Percentiles rank a stretch among this genome's conserved stretches.
Evolutionary conservation across 2,797 vertebrate species (phyloP).

Genomic region (Periophthalmus magnuspinnatus): DNA sequence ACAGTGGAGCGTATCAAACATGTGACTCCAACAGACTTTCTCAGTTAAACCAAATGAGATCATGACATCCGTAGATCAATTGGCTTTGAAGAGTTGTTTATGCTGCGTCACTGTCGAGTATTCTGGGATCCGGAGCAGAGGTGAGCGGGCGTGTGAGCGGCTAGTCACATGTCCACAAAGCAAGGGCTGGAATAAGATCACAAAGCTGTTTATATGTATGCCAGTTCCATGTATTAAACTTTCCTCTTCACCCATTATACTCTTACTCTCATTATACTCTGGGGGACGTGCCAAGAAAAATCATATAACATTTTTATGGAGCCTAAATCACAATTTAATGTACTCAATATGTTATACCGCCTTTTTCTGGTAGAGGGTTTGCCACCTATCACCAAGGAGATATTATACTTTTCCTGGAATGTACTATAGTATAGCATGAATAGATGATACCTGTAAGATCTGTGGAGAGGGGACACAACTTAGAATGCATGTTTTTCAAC

Average conservation of each 20-base stretch:
- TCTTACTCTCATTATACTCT: no score
- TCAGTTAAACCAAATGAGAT: conserved; percentile 37
- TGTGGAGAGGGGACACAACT: no score
- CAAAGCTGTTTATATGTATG: not conserved
- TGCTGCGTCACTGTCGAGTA: conserved; percentile 53
- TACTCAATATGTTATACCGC: no score
- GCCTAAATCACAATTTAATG: no score
- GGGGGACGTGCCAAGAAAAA: no score
- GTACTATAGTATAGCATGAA: no score
- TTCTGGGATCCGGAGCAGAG: conserved; percentile 40
- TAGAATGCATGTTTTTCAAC: no score
- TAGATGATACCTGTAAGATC: no score
- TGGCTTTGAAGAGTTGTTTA: conserved; percentile 35
- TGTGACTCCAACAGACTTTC: conserved; percentile 1
- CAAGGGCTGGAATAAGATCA: not conserved
- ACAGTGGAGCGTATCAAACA: not conserved
- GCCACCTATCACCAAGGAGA: no score
- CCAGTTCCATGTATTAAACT: not conserved
- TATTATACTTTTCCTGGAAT: no score
- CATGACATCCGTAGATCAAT: conserved; percentile 33
- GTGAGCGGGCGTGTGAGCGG: conserved; percentile 61
- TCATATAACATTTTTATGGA: no score
- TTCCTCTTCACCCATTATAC: not conserved
- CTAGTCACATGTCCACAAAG: conserved; percentile 71
- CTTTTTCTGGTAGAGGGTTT: no score